A percentile compares a stretch with the other conserved stretches of the same genome.
Conservation (phyloP, 2,113 vertebrate genomes). For the Lamprotornis superbus region DNA sequence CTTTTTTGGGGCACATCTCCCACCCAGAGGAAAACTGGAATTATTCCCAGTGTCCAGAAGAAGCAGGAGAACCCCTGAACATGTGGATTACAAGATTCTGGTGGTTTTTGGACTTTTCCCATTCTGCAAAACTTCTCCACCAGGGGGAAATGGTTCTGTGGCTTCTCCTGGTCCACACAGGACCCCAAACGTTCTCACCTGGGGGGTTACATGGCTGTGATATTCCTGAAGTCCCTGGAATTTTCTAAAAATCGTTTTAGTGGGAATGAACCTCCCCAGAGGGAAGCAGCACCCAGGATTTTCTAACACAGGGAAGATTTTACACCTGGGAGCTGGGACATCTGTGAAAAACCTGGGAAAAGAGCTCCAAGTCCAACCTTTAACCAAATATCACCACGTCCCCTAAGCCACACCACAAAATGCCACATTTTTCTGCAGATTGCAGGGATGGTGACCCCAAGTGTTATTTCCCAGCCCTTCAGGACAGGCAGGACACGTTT, state of each 20-base stretch:
- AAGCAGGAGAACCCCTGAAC: neutral
- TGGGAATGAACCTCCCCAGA: neutral
- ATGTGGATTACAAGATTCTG: rapidly evolving
- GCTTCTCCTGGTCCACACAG: neutral
- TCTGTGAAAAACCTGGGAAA: neutral
- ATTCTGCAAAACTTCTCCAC: neutral
- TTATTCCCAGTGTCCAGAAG: neutral
- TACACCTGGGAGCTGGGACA: neutral
- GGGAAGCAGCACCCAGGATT: neutral
- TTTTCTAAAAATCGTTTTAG: neutral
- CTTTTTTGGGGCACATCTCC: neutral
- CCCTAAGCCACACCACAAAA: neutral
- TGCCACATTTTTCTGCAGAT: no score
- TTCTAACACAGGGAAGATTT: neutral
- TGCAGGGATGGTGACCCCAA: neutral
- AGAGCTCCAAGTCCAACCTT: neutral
- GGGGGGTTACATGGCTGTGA: rapidly evolving
- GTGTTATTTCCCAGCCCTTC: neutral
- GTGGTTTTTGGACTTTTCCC: neutral
- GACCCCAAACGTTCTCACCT: rapidly evolving
- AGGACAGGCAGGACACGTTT: neutral
- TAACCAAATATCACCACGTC: rapidly evolving
- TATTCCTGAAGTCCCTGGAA: neutral
- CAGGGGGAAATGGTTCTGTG: neutral
- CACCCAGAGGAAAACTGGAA: rapidly evolving